Percentiles rank a stretch among this genome's conserved stretches.
These are phyloP conservation scores for Temnothorax nylanderi DNA, from an alignment of 1,140 invertebrate species.

Conservation along the genomic window DNA sequence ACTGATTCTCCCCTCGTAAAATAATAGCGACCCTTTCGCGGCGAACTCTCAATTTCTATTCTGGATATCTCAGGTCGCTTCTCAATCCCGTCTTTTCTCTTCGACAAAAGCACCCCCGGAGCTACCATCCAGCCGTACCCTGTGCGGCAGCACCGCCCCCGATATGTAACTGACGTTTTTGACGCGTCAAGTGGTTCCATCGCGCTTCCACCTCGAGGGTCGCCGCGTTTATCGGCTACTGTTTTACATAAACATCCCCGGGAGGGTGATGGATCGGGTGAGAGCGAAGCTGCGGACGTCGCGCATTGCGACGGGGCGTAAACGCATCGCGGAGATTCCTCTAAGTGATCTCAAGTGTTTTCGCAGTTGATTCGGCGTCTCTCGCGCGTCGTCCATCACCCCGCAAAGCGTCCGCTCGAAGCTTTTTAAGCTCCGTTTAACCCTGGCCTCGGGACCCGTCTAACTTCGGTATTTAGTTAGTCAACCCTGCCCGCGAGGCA, in stretches of 20 bases:
- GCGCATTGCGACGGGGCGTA: constrained; percentile 14
- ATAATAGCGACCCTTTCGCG: constrained; percentile 50
- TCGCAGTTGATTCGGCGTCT: constrained; percentile 83
- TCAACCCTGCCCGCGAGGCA: constrained; percentile 84
- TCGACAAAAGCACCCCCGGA: constrained; percentile 45
- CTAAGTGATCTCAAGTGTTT: constrained; percentile 80
- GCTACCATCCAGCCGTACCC: constrained; percentile 2
- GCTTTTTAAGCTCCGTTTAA: constrained; percentile 84
- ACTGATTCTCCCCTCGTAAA: constrained; percentile 33
- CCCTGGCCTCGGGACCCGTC: constrained; percentile 81
- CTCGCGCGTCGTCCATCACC: constrained; percentile 66
- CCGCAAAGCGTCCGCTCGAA: constrained; percentile 33
- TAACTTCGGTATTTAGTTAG: constrained; percentile 85
- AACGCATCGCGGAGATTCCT: constrained; percentile 66
- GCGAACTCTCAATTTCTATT: constrained; percentile 47
- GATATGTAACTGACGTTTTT: constrained; percentile 83
- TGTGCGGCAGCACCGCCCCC: not conserved
- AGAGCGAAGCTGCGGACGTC: not conserved
- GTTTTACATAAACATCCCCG: constrained; percentile 83
- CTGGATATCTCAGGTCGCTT: constrained; percentile 26
- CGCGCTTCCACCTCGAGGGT: constrained; percentile 52
- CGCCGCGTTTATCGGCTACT: constrained; percentile 71
- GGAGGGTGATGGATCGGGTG: constrained; percentile 24
- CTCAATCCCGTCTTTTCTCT: constrained; percentile 19
- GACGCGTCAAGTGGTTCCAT: constrained; percentile 82